Evolutionary conservation across 1,140 invertebrate genomes (phyloP).

Genomic region (Drosophila pruinosa): DNA sequence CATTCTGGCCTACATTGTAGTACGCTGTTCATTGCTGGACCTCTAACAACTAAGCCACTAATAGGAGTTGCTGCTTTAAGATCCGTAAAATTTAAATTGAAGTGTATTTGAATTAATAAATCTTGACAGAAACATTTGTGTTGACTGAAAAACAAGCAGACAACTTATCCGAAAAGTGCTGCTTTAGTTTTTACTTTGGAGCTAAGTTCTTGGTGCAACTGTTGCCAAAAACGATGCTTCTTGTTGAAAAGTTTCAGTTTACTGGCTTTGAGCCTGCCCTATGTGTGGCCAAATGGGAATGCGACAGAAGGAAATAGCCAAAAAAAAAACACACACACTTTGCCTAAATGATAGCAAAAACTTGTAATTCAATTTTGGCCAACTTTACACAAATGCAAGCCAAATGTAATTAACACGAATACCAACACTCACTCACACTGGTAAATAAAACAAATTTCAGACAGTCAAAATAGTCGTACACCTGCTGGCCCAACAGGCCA

Average conservation of each 20-base stretch:
- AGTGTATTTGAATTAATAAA: constrained; percentile 13
- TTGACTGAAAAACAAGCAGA: not conserved
- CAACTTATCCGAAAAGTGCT: constrained; percentile 28
- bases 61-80: not conserved
- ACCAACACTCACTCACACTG: constrained; percentile 21
- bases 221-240: constrained; percentile 40
- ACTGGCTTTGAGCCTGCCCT: constrained; percentile 4
- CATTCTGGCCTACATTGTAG: not conserved
- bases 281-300: constrained; percentile 57
- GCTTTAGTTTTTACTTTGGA: constrained; percentile 38
- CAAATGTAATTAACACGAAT: constrained; percentile 77
- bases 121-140: not conserved
- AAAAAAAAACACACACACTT: constrained; percentile 49
- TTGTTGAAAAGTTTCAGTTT: constrained; percentile 32
- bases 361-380: constrained; percentile 73
- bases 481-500: constrained; percentile 42
- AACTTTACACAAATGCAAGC: constrained; percentile 71
- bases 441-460: constrained; percentile 15
- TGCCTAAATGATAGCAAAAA: constrained; percentile 70
- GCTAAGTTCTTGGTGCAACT: constrained; percentile 40
- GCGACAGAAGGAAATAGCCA: constrained; percentile 1
- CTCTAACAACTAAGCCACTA: not conserved
- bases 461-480: constrained; percentile 50
- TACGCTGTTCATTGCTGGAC: not conserved
- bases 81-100: not conserved